phyloP scores from a whole-genome alignment of 2,113 vertebrate genomes.

The Pelusios castaneus region DNA sequence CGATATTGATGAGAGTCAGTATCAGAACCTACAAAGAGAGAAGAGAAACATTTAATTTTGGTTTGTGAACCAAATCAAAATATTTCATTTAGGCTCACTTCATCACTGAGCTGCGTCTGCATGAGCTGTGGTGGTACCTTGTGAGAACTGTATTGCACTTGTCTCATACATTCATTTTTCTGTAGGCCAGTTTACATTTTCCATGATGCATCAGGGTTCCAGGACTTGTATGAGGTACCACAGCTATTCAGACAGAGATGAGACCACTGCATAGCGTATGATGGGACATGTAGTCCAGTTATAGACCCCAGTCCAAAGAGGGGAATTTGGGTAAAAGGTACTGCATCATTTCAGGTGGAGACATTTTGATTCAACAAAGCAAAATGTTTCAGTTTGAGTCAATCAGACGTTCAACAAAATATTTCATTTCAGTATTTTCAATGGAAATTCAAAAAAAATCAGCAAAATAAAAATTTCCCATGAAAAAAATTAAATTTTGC shows the following conservation, averaged over 20 bases:
- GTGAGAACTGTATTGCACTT: not conserved
- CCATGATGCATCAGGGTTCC: not conserved
- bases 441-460: not conserved
- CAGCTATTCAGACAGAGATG: not conserved
- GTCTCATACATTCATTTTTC: not conserved
- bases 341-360: not conserved
- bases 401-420: not conserved
- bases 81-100: rapidly evolving
- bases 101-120: not conserved
- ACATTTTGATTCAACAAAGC: not conserved
- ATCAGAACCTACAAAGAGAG: not conserved
- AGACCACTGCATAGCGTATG: not conserved
- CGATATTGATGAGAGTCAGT: not conserved
- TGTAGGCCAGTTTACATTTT: not conserved
- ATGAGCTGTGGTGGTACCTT: not conserved
- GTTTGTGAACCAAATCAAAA: not conserved
- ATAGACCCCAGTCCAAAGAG: not conserved
- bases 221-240: rapidly evolving
- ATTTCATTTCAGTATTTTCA: not conserved
- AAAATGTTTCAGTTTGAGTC: not conserved
- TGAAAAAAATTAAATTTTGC: not conserved
- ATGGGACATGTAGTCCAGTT: not conserved
- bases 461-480: not conserved
- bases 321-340: not conserved
- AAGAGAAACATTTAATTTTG: not conserved